A percentile compares a stretch with the other conserved stretches of the same genome.
phyloP scores from a whole-genome alignment of 1,140 invertebrate species.

The Neodiprion virginianus region DNA sequence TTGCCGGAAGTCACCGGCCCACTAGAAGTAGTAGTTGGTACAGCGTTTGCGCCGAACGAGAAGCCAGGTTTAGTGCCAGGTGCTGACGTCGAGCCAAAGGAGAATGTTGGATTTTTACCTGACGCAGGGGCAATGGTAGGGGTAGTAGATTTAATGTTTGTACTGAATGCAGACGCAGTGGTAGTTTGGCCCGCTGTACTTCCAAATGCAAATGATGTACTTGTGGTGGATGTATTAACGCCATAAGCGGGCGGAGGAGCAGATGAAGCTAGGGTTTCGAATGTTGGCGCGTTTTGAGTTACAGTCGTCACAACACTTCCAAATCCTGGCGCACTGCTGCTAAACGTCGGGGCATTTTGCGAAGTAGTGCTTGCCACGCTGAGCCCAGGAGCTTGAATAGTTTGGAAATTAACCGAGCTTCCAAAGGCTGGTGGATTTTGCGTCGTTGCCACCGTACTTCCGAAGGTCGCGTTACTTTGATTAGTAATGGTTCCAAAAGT shows the following conservation, averaged over 20 bases:
- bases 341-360: slow-evolving; percentile 20
- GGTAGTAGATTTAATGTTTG: slow-evolving; percentile 1
- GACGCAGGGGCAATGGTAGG: slow-evolving; percentile 16
- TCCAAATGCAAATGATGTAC: not conserved
- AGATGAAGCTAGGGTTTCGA: not conserved
- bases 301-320: not conserved
- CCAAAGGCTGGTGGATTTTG: not conserved
- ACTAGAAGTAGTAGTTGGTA: slow-evolving; percentile 17
- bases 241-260: not conserved
- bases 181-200: not conserved
- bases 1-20: not conserved
- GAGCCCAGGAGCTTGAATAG: not conserved
- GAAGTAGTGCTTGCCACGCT: not conserved
- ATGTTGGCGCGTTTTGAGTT: not conserved
- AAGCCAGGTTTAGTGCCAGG: slow-evolving; percentile 20
- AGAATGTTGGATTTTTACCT: not conserved
- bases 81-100: slow-evolving; percentile 16
- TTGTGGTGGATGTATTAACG: not conserved
- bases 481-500: not conserved
- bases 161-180: slow-evolving; percentile 13
- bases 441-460: not conserved
- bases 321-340: slow-evolving; percentile 17
- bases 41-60: slow-evolving; percentile 18
- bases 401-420: not conserved
- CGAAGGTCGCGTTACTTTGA: not conserved